Percentiles rank a stretch among this genome's conserved stretches.
Evolutionary conservation across 2,888 invertebrate genomes (phyloP).

Genomic region (Entomobrya multifasciata): DNA sequence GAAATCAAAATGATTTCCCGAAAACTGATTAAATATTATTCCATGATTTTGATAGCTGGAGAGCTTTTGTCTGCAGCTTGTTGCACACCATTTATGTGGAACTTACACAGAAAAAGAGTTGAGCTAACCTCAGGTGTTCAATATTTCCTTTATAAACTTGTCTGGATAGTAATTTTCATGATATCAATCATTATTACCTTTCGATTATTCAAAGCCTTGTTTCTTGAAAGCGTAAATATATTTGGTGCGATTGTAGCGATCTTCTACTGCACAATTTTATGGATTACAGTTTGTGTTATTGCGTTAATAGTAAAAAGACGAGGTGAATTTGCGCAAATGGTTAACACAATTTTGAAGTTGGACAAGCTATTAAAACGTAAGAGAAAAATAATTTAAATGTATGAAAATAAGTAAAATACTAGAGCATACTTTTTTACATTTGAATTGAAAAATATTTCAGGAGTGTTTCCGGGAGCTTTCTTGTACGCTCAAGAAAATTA

Average conservation of each 20-base stretch:
- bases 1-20: not conserved
- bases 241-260: not conserved
- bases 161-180: not conserved
- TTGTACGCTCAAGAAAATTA: not conserved
- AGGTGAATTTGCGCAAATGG: not conserved
- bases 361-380: slow-evolving; percentile 29
- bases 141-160: not conserved
- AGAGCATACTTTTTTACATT: no score
- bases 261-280: not conserved
- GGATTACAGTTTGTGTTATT: not conserved
- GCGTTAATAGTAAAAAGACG: not conserved
- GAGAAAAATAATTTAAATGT: not conserved
- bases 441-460: slow-evolving; percentile 1
- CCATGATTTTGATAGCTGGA: not conserved
- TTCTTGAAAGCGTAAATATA: not conserved
- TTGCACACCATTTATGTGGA: not conserved
- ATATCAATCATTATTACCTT: not conserved
- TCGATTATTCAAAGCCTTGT: not conserved
- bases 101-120: not conserved
- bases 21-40: not conserved
- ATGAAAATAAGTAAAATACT: no score
- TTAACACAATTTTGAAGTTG: slow-evolving; percentile 1
- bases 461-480: slow-evolving; percentile 21
- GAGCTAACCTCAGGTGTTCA: not conserved
- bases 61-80: not conserved